Evolutionary conservation across 2,113 vertebrate genomes (phyloP).

Genomic region (Nymphicus hollandicus): DNA sequence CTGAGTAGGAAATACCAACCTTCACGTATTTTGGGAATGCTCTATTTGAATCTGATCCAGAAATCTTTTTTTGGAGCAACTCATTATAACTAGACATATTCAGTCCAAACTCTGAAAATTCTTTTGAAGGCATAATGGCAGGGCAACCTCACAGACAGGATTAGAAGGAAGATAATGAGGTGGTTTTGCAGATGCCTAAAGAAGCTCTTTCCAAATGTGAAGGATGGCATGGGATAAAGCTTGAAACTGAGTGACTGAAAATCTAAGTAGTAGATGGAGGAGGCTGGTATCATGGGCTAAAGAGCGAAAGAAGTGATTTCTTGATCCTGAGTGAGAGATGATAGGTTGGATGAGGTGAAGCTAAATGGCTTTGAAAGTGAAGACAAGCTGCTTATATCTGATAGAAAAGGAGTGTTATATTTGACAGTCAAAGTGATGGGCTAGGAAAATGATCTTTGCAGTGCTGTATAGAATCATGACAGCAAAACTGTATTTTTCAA

Average conservation of each 20-base stretch:
- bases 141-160: not conserved
- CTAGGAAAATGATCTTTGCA: not conserved
- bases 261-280: constrained; percentile 8
- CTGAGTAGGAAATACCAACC: not conserved
- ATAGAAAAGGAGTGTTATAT: constrained; percentile 9
- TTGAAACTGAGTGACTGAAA: not conserved
- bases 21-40: not conserved
- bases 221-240: constrained; percentile 7
- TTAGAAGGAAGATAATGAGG: constrained; percentile 22
- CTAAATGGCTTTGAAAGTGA: constrained; percentile 35
- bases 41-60: not conserved
- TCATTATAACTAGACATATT: constrained; percentile 8
- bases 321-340: not conserved
- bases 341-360: constrained; percentile 32
- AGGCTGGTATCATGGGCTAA: not conserved
- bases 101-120: constrained; percentile 9
- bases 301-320: constrained; percentile 25
- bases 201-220: not conserved
- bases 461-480: not conserved
- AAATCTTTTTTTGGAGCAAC: not conserved
- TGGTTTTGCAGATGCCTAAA: not conserved
- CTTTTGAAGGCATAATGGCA: constrained; percentile 20
- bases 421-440: not conserved
- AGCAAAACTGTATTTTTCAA: not conserved
- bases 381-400: constrained; percentile 53